Evolutionary conservation across 2,888 invertebrate genomes (phyloP), one percentile per base, ranked within the genome.

Genomic region (Pherbina coryleti): DNA sequence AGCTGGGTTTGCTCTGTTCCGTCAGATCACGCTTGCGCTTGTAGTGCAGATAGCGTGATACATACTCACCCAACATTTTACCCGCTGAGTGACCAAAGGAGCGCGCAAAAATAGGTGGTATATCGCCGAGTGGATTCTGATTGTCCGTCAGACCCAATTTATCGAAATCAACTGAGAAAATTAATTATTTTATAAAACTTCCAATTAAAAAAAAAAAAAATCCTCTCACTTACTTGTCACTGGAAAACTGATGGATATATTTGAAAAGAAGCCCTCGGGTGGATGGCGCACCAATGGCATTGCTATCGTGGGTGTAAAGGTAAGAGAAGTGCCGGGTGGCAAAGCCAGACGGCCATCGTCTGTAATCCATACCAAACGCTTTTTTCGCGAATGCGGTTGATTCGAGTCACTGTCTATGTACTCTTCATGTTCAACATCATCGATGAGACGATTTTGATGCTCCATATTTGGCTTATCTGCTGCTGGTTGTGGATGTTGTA

Each of bases 71-170:
- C 80, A 90, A 81, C 84, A 89, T 83, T 76, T 92, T 91, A 0
- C 94, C 94, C 0, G 95, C 95, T 9, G 93, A 92, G 82, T 93
- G 91, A 5, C 95, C 94, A 92, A 95, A 93, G 5, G 95, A 94
- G 80, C 95, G 91, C 0, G 94, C 94, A 82, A 96, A 92, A 5
- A 95, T 91, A 0, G 95, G 94, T 0, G 96, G 95, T 76, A 96
- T 89, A 64, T 93, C 94, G 19, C 96, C 96, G 85, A 95, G 94
- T 0, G 96, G 96, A 90, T 96, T 96, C 87, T 96, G 95, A 87
- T 96, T 96, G 87, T 96, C 96, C n/a, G 96, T 96, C 83, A 96
- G 88, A 17, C 96, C 96, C 81, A 96, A 90, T 88, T 95, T 95
- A 89, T 95, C 95, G 87, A 96, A 96, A 86, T 96, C 95, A 88